Conservation (phyloP, 1,140 invertebrate genomes). For the Drosophila watanabei region DNA sequence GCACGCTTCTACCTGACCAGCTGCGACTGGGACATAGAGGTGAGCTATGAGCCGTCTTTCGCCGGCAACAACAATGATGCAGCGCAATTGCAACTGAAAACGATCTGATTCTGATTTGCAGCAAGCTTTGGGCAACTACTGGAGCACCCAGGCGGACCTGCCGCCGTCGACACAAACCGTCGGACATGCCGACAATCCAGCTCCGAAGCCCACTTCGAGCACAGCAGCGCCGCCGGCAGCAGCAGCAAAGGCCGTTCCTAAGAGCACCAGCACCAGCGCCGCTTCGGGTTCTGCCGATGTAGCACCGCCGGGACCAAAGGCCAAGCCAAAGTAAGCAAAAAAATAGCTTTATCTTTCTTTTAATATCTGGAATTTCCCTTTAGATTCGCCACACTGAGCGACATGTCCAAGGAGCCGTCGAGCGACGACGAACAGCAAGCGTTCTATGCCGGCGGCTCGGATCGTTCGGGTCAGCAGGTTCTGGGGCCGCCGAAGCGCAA, state of each 20-base stretch:
- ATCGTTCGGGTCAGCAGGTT: conserved; percentile 98
- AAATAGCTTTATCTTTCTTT: background rate
- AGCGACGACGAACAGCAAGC: conserved; percentile 89
- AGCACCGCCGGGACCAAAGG: conserved; percentile 34
- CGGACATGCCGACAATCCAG: conserved; percentile 22
- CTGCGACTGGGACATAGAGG: conserved; percentile 95
- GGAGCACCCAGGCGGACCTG: conserved; percentile 72
- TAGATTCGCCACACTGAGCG: conserved; percentile 80
- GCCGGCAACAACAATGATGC: conserved; percentile 54
- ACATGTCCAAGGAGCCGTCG: conserved; percentile 73
- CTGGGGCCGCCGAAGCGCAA: conserved; percentile 95
- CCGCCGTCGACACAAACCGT: conserved; percentile 30
- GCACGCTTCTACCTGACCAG: conserved; percentile 96
- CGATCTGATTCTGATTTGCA: too few species aligned
- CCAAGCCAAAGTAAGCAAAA: conserved; percentile 70
- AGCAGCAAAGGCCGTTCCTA: conserved; percentile 13
- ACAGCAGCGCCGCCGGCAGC: conserved; percentile 8
- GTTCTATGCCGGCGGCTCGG: conserved; percentile 98
- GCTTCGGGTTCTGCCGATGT: conserved; percentile 14
- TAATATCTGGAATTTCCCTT: background rate
- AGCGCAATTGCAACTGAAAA: conserved; percentile 6
- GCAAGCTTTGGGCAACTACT: conserved; percentile 81
- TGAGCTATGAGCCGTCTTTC: conserved; percentile 86
- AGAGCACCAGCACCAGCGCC: background rate
- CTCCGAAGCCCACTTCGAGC: conserved; percentile 26